phyloP scores from a whole-genome alignment of 1,140 invertebrate genomes.

The Micrasema minimum region DNA sequence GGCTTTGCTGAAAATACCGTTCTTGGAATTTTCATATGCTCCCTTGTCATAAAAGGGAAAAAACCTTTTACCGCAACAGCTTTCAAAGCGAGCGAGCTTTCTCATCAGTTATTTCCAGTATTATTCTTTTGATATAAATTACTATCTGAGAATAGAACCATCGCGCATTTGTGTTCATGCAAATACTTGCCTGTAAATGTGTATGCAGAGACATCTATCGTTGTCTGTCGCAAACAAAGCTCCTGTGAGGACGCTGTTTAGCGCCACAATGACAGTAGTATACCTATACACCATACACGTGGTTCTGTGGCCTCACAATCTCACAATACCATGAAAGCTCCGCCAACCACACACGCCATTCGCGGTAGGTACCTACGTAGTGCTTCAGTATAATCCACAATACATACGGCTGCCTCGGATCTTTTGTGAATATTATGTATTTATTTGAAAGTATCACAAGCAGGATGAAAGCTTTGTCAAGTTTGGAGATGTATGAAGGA shows the following conservation, averaged over 20 bases:
- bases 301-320: slow-evolving; percentile 43
- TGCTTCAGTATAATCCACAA: slow-evolving; percentile 39
- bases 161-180: slow-evolving; percentile 46
- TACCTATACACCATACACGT: neutral
- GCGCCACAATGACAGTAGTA: slow-evolving; percentile 38
- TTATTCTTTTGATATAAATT: slow-evolving; percentile 55
- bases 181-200: slow-evolving; percentile 35
- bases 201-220: slow-evolving; percentile 43
- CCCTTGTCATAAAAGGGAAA: slow-evolving; percentile 46
- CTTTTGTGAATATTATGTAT: slow-evolving; percentile 52
- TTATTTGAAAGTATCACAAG: slow-evolving; percentile 49
- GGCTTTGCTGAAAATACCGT: slow-evolving; percentile 34
- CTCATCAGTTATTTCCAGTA: slow-evolving; percentile 52
- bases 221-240: slow-evolving; percentile 42
- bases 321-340: slow-evolving; percentile 45
- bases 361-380: slow-evolving; percentile 42
- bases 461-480: slow-evolving; percentile 40
- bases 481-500: slow-evolving; percentile 36
- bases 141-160: slow-evolving; percentile 50
- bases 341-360: slow-evolving; percentile 47
- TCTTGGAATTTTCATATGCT: slow-evolving; percentile 40
- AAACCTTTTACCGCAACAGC: slow-evolving; percentile 52
- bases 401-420: slow-evolving; percentile 27
- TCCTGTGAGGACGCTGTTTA: slow-evolving; percentile 45
- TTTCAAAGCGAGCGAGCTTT: slow-evolving; percentile 49